Percentiles rank a stretch among this genome's conserved stretches.
phyloP scores from a whole-genome alignment of 2,797 vertebrate species.

The Thripadectes ignobilis region DNA sequence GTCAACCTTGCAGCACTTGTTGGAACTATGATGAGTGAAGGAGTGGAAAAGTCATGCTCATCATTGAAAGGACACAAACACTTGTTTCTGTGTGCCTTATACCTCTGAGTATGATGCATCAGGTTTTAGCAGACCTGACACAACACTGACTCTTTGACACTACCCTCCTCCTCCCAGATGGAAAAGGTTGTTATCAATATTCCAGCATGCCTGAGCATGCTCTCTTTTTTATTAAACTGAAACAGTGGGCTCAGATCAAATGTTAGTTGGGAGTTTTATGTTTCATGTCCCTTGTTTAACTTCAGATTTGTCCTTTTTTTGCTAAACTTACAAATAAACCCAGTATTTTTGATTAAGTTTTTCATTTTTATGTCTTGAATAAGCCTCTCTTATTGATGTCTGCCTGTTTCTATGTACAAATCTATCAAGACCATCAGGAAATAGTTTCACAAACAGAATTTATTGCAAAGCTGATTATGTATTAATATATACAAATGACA shows the following conservation, averaged over 20 bases:
- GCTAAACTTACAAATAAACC: background rate
- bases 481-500: constrained; percentile 78
- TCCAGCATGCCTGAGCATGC: constrained; percentile 2
- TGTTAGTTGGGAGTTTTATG: background rate
- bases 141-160: background rate
- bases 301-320: background rate
- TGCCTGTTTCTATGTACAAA: constrained; percentile 44
- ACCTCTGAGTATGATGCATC: background rate
- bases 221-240: background rate
- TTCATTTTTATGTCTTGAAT: constrained; percentile 26
- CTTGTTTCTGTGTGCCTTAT: background rate
- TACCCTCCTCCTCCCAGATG: background rate
- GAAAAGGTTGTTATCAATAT: background rate
- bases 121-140: background rate
- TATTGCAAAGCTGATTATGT: constrained; percentile 74
- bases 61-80: background rate
- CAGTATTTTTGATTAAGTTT: background rate
- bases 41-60: background rate
- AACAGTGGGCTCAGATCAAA: constrained; percentile 24
- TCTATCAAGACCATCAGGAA: constrained; percentile 69
- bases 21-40: background rate
- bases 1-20: background rate
- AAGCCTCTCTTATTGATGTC: constrained; percentile 15
- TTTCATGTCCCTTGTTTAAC: background rate
- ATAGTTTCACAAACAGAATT: constrained; percentile 67